Percentiles rank a stretch among this genome's conserved stretches.
Evolutionary conservation across 2,888 invertebrate genomes (phyloP).

Genomic region (Eupithecia subumbrata): DNA sequence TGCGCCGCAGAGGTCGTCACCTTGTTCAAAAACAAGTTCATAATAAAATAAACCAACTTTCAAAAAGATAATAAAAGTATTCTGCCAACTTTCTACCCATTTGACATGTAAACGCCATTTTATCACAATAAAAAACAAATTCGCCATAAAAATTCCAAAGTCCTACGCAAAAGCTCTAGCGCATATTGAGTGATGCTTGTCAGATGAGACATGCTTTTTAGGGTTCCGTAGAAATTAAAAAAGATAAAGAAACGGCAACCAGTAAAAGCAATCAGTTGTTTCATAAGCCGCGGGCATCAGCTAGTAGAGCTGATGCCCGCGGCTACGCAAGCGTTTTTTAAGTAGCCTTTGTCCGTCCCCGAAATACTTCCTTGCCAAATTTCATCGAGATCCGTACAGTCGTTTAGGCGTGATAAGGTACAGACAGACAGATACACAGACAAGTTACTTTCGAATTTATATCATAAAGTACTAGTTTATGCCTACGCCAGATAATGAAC

Average conservation of each 20-base stretch:
- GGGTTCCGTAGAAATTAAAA: not conserved
- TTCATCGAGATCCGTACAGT: no score
- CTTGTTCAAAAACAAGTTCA: not conserved
- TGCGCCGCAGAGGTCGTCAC: not conserved
- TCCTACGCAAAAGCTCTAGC: slow-evolving; percentile 23
- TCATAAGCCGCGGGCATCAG: no score
- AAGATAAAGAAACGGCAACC: not conserved
- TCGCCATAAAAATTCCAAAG: slow-evolving; percentile 36
- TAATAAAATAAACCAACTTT: not conserved
- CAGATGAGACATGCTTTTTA: slow-evolving; percentile 14
- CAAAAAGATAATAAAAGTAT: slow-evolving; percentile 1
- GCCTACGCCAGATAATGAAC: not conserved
- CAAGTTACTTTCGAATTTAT: no score
- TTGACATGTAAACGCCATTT: not conserved
- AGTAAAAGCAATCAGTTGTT: not conserved
- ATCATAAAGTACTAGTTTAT: no score
- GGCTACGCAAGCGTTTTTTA: no score
- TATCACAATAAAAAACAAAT: slow-evolving; percentile 19
- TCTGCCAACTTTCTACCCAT: slow-evolving; percentile 17
- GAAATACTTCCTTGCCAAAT: no score
- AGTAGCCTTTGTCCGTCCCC: no score
- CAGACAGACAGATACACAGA: no score
- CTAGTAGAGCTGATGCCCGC: no score
- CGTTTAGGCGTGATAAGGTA: no score
- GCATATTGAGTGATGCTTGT: slow-evolving; percentile 33